These are phyloP conservation scores for Orbicella faveolata DNA, from an alignment of 64 coral and sea anemone species.

Conservation along the genomic window DNA sequence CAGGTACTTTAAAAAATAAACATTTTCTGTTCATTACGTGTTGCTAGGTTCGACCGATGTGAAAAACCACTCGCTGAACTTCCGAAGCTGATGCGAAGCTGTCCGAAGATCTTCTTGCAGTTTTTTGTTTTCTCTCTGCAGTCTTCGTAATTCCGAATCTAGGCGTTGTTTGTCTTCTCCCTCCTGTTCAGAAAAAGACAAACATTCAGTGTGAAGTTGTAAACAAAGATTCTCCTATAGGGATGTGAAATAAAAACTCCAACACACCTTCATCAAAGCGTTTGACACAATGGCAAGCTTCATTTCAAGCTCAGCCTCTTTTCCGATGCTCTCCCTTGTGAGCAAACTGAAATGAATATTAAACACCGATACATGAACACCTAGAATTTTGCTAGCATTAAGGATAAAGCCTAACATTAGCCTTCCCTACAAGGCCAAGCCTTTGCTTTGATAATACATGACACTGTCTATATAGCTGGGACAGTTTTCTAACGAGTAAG, in stretches of 20 bases:
- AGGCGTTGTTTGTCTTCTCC: slow-evolving; percentile 82
- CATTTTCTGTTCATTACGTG: slow-evolving; percentile 23
- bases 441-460: too few species aligned
- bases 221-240: too few species aligned
- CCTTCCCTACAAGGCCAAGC: too few species aligned
- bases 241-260: too few species aligned
- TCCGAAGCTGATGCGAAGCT: slow-evolving; percentile 83
- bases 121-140: slow-evolving; percentile 80
- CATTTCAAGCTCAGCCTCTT: slow-evolving; percentile 93
- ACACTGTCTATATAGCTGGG: too few species aligned
- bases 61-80: slow-evolving; percentile 98
- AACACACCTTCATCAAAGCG: slow-evolving; percentile 83
- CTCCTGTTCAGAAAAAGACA: slow-evolving; percentile 55
- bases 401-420: too few species aligned
- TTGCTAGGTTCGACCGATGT: slow-evolving; percentile 67
- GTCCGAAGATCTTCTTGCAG: slow-evolving; percentile 84
- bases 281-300: slow-evolving; percentile 94
- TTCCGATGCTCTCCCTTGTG: slow-evolving; percentile 90
- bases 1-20: neutral
- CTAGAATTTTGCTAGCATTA: too few species aligned
- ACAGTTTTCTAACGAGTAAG: too few species aligned
- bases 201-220: too few species aligned
- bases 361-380: too few species aligned
- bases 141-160: slow-evolving; percentile 74
- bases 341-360: slow-evolving; percentile 53